Base-by-base conservation (phyloP, 2,113 vertebrate species). In the Brienomyrus longianalis region DNA sequence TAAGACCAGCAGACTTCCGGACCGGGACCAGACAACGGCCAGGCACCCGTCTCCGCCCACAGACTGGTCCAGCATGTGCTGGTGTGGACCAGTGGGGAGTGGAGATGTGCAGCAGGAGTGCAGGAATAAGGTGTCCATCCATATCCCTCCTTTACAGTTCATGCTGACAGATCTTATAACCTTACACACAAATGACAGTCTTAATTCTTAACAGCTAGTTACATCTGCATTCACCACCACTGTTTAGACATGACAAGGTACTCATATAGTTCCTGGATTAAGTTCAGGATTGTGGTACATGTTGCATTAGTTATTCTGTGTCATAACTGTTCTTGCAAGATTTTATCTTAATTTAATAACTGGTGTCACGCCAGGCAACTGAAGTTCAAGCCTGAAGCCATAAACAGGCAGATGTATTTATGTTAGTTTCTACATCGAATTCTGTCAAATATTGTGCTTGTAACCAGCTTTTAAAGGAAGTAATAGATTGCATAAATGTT, bases 1-100 rank as follows among this genome's bases (percentile, higher is more conserved):
- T n/a, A 74, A 90, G 59, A 52, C 15, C 89, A 83, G 51, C 89
- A 51, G 45, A 47, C 88, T 59, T 23, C 4, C 43, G 17, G 84
- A 86, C 31, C 0, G 31, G 86, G 84, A 83, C 17, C 86, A 84
- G 62, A 89, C 85, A 88, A 89, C 13, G 52, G 52, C 51, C 59
- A 23, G 19, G 87, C 88, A 83, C 83, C 88, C 83, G 43, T 91
- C 90, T 83, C 43, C 83, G 70, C 66, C 52, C 54, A 23, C 19
- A 27, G 13, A 1, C 21, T 13, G 56, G 21, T 15, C 4, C 35
- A 43, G 15, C 17, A 6, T 17, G 35, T 48, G 62, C 4, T 15
- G 6, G 11, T 83, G 17, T 47, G 51, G 51, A 62, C 52, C 21
- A 47, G 6, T 21, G n/a, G n/a, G 83, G 74, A 88, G 51, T 90